Percentiles rank a stretch among this genome's conserved stretches.
These are phyloP conservation scores for Morpho achilles DNA, from an alignment of 2,888 invertebrate species.

Conservation along the genomic window DNA sequence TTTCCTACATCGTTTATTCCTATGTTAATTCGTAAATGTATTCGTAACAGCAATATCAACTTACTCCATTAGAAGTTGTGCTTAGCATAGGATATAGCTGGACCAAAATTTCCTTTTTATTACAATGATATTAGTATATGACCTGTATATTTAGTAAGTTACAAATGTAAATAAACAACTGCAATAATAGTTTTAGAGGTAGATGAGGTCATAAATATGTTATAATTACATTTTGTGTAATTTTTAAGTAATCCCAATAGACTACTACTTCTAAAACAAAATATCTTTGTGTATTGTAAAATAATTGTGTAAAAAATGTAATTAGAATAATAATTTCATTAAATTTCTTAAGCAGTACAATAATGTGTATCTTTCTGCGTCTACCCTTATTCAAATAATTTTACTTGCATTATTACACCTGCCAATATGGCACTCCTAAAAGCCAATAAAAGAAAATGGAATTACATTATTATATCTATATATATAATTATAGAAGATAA, in stretches of 20 bases:
- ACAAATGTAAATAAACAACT: constrained; percentile 67
- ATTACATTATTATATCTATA: too few species aligned
- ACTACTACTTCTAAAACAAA: constrained; percentile 47
- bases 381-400: too few species aligned
- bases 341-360: constrained; percentile 68
- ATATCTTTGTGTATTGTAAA: constrained; percentile 60
- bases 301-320: constrained; percentile 74
- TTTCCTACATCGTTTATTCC: constrained; percentile 35
- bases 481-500: too few species aligned
- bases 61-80: constrained; percentile 63
- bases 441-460: too few species aligned
- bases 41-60: constrained; percentile 60
- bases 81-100: constrained; percentile 76
- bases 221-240: constrained; percentile 60
- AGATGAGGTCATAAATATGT: constrained; percentile 44
- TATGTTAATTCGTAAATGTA: constrained; percentile 49
- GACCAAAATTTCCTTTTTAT: constrained; percentile 76
- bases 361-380: constrained; percentile 8
- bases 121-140: constrained; percentile 53
- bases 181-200: constrained; percentile 70
- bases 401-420: too few species aligned
- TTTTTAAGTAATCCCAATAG: constrained; percentile 65
- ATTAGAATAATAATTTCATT: constrained; percentile 76
- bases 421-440: too few species aligned
- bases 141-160: constrained; percentile 60